Conservation (phyloP, 2,888 invertebrate species). For the Drosophila paracracens region DNA sequence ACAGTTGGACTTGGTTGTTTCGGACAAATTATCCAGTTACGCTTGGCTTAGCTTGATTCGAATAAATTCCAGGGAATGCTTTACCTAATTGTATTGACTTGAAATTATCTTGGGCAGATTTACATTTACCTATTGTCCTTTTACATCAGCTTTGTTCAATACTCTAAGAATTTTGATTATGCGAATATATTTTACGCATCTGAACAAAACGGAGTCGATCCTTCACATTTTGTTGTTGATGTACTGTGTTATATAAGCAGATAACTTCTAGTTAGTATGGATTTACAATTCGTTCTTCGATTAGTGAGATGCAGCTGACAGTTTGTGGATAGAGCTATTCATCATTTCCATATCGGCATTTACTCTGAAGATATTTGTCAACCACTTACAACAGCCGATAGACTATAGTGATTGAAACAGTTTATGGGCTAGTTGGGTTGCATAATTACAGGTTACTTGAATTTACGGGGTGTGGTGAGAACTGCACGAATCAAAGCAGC, state of each 20-base stretch:
- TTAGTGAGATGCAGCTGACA: constrained; percentile 40
- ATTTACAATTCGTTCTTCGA: constrained; percentile 59
- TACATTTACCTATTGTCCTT: constrained; percentile 50
- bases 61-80: constrained; percentile 39
- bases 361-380: constrained; percentile 23
- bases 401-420: constrained; percentile 7
- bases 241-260: constrained; percentile 27
- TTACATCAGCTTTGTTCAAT: constrained; percentile 29
- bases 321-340: constrained; percentile 35
- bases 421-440: not conserved
- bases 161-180: constrained; percentile 28
- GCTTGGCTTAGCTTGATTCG: not conserved
- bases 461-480: not conserved
- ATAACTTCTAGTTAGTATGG: constrained; percentile 18
- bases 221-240: constrained; percentile 34
- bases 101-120: constrained; percentile 12
- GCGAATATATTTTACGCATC: constrained; percentile 11
- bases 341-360: constrained; percentile 9
- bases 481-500: constrained; percentile 13
- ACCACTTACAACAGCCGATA: constrained; percentile 34
- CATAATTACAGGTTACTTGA: not conserved
- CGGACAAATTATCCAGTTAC: constrained; percentile 28
- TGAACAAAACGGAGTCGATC: constrained; percentile 18
- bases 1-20: constrained; percentile 24
- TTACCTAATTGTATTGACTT: constrained; percentile 27